phyloP scores from a whole-genome alignment of 2,113 vertebrate genomes.

The Salvelinus fontinalis region DNA sequence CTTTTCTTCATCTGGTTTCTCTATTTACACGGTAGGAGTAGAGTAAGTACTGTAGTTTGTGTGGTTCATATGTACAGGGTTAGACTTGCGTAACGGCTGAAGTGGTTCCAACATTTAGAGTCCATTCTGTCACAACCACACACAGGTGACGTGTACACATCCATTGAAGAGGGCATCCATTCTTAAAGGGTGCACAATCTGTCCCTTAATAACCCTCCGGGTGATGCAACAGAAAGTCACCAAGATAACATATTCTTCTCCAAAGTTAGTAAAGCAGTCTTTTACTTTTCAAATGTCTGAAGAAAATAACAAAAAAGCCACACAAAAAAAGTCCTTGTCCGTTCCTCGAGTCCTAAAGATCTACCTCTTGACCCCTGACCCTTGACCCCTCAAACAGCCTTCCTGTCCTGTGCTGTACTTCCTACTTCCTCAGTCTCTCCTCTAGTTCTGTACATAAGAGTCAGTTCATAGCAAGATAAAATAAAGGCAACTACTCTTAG shows the following conservation, averaged over 20 bases:
- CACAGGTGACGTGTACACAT: conserved; percentile 60
- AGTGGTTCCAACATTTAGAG: conserved; percentile 53
- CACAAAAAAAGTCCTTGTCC: background rate
- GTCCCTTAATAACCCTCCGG: conserved; percentile 18
- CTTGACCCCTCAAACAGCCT: conserved; percentile 32
- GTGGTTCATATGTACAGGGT: conserved; percentile 74
- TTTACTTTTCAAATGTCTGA: conserved; percentile 60
- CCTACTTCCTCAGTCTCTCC: conserved; percentile 49
- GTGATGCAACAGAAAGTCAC: conserved; percentile 57
- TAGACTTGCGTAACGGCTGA: conserved; percentile 49
- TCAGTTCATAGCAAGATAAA: conserved; percentile 59
- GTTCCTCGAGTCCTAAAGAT: no score
- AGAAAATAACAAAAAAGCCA: conserved; percentile 49
- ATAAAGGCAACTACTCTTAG: conserved; percentile 75
- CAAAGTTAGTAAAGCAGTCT: conserved; percentile 64
- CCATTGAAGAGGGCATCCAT: conserved; percentile 60
- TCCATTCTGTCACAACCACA: conserved; percentile 57
- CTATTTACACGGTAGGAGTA: conserved; percentile 80
- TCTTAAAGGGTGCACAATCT: conserved; percentile 39
- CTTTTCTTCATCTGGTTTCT: conserved; percentile 75
- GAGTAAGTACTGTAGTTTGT: conserved; percentile 65
- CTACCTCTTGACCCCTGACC: background rate
- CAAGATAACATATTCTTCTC: conserved; percentile 59
- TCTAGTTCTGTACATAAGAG: conserved; percentile 60
- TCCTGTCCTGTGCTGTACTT: conserved; percentile 13